Evolutionary conservation across 2,113 vertebrate species (phyloP).

Genomic region (Craseonycteris thonglongyai): DNA sequence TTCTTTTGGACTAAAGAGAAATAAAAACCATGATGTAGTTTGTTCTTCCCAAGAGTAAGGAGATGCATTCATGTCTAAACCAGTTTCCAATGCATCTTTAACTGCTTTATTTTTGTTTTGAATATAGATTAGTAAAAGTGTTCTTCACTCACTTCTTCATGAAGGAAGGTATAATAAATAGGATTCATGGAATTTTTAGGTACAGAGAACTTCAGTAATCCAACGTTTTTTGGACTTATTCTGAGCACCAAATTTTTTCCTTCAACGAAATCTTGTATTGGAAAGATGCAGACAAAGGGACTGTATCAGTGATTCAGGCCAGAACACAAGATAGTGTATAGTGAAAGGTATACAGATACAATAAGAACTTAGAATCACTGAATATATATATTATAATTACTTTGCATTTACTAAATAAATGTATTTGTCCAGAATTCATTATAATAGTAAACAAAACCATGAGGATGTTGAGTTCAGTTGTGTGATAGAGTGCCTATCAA

Average conservation of each 20-base stretch:
- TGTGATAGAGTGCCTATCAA: not conserved
- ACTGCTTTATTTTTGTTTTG: slow-evolving; percentile 12
- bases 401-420: slow-evolving; percentile 1
- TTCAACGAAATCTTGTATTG: not conserved
- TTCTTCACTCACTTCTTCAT: not conserved
- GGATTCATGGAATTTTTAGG: not conserved
- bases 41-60: not conserved
- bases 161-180: not conserved
- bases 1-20: not conserved
- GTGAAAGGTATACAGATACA: not conserved
- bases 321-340: not conserved
- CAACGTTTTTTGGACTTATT: not conserved
- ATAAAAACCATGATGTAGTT: not conserved
- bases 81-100: not conserved
- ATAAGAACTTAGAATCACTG: not conserved
- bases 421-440: not conserved
- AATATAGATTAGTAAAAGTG: not conserved
- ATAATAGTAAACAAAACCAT: not conserved
- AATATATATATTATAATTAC: not conserved
- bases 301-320: too few species aligned
- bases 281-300: not conserved
- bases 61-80: not conserved
- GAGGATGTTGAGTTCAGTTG: not conserved
- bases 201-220: not conserved
- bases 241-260: not conserved